phyloP scores from a whole-genome alignment of 2,888 invertebrate genomes.

The Cheiracanthium punctorium region DNA sequence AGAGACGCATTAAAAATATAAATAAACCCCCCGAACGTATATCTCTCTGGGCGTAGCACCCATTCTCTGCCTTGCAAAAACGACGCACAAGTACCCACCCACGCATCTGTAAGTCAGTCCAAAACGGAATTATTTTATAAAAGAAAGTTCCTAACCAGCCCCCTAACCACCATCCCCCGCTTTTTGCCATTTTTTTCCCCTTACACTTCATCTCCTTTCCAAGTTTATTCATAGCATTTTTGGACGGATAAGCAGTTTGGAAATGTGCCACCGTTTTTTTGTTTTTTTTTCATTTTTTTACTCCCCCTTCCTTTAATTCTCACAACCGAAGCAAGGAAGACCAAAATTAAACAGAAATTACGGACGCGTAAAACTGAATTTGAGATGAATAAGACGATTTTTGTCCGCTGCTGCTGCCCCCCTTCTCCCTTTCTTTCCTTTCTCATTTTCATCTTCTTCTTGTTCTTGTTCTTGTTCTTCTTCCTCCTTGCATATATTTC shows the following conservation, averaged over 20 bases:
- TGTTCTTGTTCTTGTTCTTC: neutral
- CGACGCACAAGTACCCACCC: conserved; percentile 6
- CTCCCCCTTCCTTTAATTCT: conserved; percentile 30
- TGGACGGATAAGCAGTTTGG: conserved; percentile 36
- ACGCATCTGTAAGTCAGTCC: conserved; percentile 44
- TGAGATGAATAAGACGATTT: conserved; percentile 43
- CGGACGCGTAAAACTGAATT: conserved; percentile 54
- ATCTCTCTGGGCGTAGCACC: too few species aligned
- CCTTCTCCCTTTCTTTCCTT: neutral
- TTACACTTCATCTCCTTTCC: conserved; percentile 30
- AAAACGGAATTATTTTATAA: conserved; percentile 30
- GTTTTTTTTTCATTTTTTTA: neutral
- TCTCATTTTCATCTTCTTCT: too few species aligned
- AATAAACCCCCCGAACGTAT: neutral
- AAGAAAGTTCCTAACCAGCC: neutral
- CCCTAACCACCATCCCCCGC: neutral
- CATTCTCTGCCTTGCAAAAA: neutral
- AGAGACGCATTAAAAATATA: neutral
- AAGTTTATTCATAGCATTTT: conserved; percentile 61
- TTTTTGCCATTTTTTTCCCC: conserved; percentile 20
- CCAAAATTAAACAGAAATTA: conserved; percentile 66
- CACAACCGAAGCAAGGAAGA: conserved; percentile 2
- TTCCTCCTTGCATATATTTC: neutral
- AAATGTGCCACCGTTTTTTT: conserved; percentile 24
- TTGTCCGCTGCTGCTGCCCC: neutral